phyloP scores from a whole-genome alignment of 2,797 vertebrate species.

The Poeciliopsis turneri region DNA sequence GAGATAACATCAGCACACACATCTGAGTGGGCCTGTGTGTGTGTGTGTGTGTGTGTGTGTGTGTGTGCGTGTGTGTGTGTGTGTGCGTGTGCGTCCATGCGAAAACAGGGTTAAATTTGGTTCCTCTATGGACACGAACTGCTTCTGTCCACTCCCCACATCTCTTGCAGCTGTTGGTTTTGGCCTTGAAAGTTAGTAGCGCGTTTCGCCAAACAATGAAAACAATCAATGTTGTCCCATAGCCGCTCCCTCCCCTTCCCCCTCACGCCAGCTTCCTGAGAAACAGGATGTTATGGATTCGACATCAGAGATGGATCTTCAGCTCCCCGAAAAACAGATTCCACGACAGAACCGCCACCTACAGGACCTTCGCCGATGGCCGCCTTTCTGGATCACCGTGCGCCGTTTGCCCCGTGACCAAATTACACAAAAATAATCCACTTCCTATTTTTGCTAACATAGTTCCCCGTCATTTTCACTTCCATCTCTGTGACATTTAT shows the following conservation, averaged over 20 bases:
- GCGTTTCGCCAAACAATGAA: slow-evolving; percentile 73
- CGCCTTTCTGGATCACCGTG: not conserved
- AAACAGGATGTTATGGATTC: slow-evolving; percentile 80
- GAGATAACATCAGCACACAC: slow-evolving; percentile 30
- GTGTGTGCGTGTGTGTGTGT: not conserved
- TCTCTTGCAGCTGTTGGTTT: slow-evolving; percentile 60
- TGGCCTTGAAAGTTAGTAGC: slow-evolving; percentile 59
- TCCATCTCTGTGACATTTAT: slow-evolving; percentile 24
- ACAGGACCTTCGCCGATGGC: slow-evolving; percentile 14
- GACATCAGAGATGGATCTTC: slow-evolving; percentile 55
- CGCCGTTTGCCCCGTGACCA: slow-evolving; percentile 11
- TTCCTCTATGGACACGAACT: slow-evolving; percentile 21
- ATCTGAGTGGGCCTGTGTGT: not conserved
- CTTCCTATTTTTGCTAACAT: slow-evolving; percentile 47
- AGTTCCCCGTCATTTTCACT: slow-evolving; percentile 43
- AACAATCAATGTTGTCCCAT: slow-evolving; percentile 60
- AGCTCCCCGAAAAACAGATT: slow-evolving; percentile 31
- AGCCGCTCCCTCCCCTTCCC: slow-evolving; percentile 45
- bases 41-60: too few species aligned
- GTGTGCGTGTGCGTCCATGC: slow-evolving; percentile 2
- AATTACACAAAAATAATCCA: slow-evolving; percentile 36
- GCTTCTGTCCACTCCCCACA: slow-evolving; percentile 27
- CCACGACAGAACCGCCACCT: slow-evolving; percentile 12
- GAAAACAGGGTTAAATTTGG: slow-evolving; percentile 1
- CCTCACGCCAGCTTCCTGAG: slow-evolving; percentile 67